Evolutionary conservation across 1,140 invertebrate species (phyloP).

Genomic region (Hylaeus volcanicus): DNA sequence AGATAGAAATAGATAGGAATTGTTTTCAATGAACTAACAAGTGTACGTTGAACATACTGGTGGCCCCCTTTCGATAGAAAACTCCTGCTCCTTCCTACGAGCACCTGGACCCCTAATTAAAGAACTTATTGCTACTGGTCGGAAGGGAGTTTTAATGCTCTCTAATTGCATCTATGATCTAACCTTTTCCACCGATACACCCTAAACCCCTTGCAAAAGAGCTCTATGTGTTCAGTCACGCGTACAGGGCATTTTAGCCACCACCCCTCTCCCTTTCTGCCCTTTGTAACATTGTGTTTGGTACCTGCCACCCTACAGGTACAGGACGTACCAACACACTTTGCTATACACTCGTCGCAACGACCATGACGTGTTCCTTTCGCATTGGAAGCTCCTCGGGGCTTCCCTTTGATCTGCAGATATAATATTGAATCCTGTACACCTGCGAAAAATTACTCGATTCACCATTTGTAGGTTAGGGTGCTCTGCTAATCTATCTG

Average conservation of each 20-base stretch:
- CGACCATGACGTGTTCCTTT: constrained; percentile 68
- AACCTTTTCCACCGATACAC: constrained; percentile 61
- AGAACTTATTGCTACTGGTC: constrained; percentile 8
- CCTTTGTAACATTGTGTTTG: constrained; percentile 75
- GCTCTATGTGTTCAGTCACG: constrained; percentile 63
- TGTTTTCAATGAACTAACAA: background rate
- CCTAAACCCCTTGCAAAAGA: constrained; percentile 55
- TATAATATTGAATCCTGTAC: constrained; percentile 68
- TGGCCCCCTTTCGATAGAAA: background rate
- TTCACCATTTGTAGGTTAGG: constrained; percentile 67
- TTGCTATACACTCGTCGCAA: constrained; percentile 54
- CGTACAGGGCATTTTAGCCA: constrained; percentile 69
- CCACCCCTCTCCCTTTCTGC: constrained; percentile 55
- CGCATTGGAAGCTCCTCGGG: constrained; percentile 46
- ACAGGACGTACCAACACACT: constrained; percentile 60
- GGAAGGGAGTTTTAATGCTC: constrained; percentile 66
- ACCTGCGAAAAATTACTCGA: constrained; percentile 66
- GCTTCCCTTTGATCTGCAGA: constrained; percentile 73
- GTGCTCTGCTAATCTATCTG: constrained; percentile 23
- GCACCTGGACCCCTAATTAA: background rate
- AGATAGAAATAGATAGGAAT: background rate
- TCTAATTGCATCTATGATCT: constrained; percentile 74
- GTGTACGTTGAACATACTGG: background rate
- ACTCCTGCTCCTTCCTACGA: background rate
- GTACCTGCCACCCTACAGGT: constrained; percentile 77